Percentiles rank a stretch among this genome's conserved stretches.
phyloP scores from a whole-genome alignment of 1,140 invertebrate species.

The Formica selysi region DNA sequence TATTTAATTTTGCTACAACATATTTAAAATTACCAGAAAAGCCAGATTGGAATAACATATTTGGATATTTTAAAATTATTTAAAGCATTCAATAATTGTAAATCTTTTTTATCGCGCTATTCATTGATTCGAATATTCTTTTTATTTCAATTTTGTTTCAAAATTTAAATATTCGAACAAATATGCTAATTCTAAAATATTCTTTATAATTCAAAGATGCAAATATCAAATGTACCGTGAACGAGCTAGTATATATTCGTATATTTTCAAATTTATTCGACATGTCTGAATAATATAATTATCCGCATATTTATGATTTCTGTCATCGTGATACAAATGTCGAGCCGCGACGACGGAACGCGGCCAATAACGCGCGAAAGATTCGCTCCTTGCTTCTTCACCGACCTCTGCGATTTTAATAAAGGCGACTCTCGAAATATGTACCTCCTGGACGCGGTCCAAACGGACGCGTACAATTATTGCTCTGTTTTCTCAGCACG shows the following conservation, averaged over 20 bases:
- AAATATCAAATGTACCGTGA: not conserved
- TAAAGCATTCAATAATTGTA: not conserved
- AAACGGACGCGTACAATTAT: slow-evolving; percentile 54
- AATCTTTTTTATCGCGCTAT: not conserved
- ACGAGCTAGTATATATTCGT: not conserved
- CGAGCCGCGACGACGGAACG: not conserved
- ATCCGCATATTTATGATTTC: slow-evolving; percentile 18
- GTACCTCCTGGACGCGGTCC: slow-evolving; percentile 45
- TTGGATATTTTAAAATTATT: not conserved
- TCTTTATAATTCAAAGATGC: not conserved
- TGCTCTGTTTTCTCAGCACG: slow-evolving; percentile 24
- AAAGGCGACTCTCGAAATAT: slow-evolving; percentile 64
- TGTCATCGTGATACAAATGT: not conserved
- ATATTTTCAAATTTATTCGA: slow-evolving; percentile 33
- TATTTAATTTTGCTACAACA: not conserved
- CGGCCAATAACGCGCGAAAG: slow-evolving; percentile 15
- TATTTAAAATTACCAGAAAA: not conserved
- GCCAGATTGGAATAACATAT: slow-evolving; percentile 23
- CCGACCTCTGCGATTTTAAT: slow-evolving; percentile 34
- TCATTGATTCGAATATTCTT: not conserved
- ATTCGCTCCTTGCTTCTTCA: not conserved
- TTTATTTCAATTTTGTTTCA: not conserved
- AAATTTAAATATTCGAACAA: slow-evolving; percentile 21
- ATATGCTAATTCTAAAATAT: not conserved
- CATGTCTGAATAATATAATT: slow-evolving; percentile 41